Evolutionary conservation across 1,140 invertebrate genomes (phyloP), one percentile per base, ranked within the genome.

Genomic region (Hylyphantes graminicola): DNA sequence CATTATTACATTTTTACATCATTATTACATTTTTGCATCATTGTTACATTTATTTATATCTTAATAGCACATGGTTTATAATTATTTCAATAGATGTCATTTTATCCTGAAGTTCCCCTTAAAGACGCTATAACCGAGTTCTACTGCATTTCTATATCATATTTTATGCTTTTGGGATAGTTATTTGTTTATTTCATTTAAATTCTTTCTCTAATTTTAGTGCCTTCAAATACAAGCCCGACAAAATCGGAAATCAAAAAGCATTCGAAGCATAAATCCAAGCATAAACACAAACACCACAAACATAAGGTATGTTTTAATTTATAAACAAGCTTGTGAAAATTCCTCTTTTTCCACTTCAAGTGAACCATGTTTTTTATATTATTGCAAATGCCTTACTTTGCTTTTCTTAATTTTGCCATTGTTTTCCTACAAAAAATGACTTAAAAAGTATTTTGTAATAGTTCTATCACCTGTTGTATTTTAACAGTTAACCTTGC

Each of bases 271-370:
- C 80, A 74, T 55, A 82, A 82, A 53, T 10, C 35, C 5, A 82
- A 82, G n/a, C 80, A 83, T 53, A 83, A 83, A 59, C 80, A 75
- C 59, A 83, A 83, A 10, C 70, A 83, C 15, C 51, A 74, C 17
- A 72, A 82, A 17, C 48, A 74, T 12, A 70, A 70, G 19, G 65
- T 72, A 80, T 63, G 48, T 78, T 12, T 64, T 17, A 19, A 68
- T 21, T 68, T 4, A n/a, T 3, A 21, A 68, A n/a, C 2, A n/a
- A 19, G 2, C 35, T 68, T 68, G n/a, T n/a, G 11, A 12, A n/a
- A 21, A 68, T 1, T 68, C 12, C 2, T n/a, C 13, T n/a, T 68
- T 13, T n/a, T 15, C 13, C 12, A 68, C 12, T 21, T 68, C 2
- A n/a, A n/a, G 13, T n/a, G 11, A 19, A 17, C n/a, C n/a, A n/a